Evolutionary conservation across 2,797 vertebrate genomes (phyloP), one percentile per base, ranked within the genome.

Genomic region (Dermochelys coriacea): DNA sequence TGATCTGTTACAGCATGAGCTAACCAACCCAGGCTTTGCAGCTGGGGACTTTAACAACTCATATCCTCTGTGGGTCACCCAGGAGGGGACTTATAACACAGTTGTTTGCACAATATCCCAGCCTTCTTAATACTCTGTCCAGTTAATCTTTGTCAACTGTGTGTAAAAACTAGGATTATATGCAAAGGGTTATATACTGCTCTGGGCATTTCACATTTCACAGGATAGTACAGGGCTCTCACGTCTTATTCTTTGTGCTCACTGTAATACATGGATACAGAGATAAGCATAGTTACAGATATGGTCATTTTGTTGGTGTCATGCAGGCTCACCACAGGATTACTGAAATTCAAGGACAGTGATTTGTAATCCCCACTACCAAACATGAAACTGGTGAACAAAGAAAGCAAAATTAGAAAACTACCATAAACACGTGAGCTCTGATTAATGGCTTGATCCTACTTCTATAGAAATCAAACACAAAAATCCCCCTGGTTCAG

Each of bases 211-310:
- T 45, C 21, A 27, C 71, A 74, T 45, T 71, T 74, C 21, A 45
- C n/a, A 74, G 37, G 23, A 11, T 74, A 25, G 12, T 74, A 45
- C 18, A 64, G 34, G 34, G 34, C 2, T 64, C 16, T n/a, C 34
- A 8, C 64, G 34, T 64, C 34, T 64, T n/a, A 19, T 34, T n/a
- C 61, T n/a, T n/a, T 16, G 2, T n/a, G 34, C 31, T 64, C 61
- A n/a, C 34, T n/a, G 34, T 19, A 64, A 64, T 64, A 18, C 61
- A 64, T n/a, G 34, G 61, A 64, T 64, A 64, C 34, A n/a, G 61
- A 64, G 16, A n/a, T 34, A n/a, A n/a, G 81, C 94, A 92, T 85
- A 12, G 93, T 96, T 90, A 78, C 80, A 83, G 64, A 89, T 86
- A 59, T 29, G 68, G n/a, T 29, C 86, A 55, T 91, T 97, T 57